Percentiles rank a stretch among this genome's conserved stretches.
Evolutionary conservation across 2,113 vertebrate species (phyloP).

Genomic region (Heptranchias perlo): DNA sequence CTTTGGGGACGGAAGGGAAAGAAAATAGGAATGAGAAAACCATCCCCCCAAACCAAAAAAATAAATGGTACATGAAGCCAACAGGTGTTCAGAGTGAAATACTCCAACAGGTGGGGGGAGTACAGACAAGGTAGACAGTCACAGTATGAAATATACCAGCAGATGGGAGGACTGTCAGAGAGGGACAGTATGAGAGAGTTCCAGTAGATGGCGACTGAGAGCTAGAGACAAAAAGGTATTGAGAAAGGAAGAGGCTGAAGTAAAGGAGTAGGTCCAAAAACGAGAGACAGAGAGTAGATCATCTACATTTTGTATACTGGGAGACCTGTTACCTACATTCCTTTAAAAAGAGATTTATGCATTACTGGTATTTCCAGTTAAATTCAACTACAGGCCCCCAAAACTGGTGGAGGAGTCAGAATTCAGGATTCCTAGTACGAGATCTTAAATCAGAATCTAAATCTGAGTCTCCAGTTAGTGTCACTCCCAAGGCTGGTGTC

Average conservation of each 20-base stretch:
- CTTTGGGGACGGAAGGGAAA: background rate
- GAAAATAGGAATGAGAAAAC: background rate
- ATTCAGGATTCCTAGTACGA: background rate
- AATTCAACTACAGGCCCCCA: background rate
- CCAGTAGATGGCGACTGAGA: background rate
- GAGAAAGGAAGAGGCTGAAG: background rate
- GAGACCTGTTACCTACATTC: background rate
- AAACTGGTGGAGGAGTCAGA: too few relatives aligned
- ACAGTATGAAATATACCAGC: background rate
- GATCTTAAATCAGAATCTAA: background rate
- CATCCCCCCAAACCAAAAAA: background rate
- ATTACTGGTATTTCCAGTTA: background rate
- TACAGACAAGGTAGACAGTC: background rate
- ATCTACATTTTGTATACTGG: background rate
- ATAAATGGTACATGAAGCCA: background rate
- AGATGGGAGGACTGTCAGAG: background rate
- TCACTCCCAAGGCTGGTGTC: background rate
- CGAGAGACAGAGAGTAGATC: background rate
- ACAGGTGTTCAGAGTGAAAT: background rate
- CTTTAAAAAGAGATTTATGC: background rate
- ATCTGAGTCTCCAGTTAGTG: background rate
- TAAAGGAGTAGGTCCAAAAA: too few relatives aligned
- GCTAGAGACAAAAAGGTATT: background rate
- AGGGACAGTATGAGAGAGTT: background rate
- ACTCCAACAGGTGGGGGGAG: background rate